These are phyloP conservation scores for Busseola fusca DNA, from an alignment of 2,888 invertebrate genomes.

Conservation along the genomic window DNA sequence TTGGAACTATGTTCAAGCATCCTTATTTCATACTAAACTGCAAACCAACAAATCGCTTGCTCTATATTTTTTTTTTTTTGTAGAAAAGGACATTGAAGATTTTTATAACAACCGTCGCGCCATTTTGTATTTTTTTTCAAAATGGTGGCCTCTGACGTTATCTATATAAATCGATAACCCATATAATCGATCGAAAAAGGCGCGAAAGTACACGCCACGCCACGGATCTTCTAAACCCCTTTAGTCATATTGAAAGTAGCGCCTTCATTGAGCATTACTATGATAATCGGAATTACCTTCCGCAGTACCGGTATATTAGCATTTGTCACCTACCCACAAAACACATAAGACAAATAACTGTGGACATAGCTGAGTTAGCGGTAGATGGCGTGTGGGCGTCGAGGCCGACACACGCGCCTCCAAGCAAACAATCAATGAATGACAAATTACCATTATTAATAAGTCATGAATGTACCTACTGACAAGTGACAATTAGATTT, in stretches of 20 bases:
- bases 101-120: no score
- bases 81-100: not conserved
- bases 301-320: slow-evolving; percentile 55
- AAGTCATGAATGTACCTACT: slow-evolving; percentile 35
- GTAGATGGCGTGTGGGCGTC: slow-evolving; percentile 76
- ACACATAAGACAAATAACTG: slow-evolving; percentile 44
- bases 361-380: slow-evolving; percentile 51
- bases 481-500: slow-evolving; percentile 36
- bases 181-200: no score
- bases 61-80: no score
- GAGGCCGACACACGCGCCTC: slow-evolving; percentile 74
- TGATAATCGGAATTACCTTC: slow-evolving; percentile 14
- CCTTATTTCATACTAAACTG: not conserved
- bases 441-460: slow-evolving; percentile 74
- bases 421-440: slow-evolving; percentile 81
- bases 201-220: no score
- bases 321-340: slow-evolving; percentile 60
- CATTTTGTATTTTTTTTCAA: no score
- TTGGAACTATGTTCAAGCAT: no score
- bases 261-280: not conserved
- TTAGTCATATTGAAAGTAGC: not conserved
- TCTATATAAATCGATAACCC: no score
- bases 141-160: no score
- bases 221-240: not conserved
- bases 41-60: not conserved